Conservation (phyloP, 2,797 vertebrate genomes). For the Enteromius thamalakanensis region DNA sequence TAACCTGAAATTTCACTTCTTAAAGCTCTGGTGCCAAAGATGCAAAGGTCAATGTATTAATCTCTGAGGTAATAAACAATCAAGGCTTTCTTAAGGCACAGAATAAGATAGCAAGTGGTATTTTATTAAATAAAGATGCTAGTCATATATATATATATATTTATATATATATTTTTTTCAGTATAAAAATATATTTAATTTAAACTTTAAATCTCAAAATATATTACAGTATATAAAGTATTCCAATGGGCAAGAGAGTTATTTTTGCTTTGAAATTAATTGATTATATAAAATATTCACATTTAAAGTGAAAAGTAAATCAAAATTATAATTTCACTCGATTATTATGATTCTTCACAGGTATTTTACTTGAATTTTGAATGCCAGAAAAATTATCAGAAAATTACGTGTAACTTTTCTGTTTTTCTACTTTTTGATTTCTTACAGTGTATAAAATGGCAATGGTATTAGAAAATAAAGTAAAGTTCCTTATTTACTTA, state of each 20-base stretch:
- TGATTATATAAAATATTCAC: neutral
- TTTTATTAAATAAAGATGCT: neutral
- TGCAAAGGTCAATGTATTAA: neutral
- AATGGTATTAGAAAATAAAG: neutral
- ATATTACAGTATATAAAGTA: neutral
- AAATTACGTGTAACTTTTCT: neutral
- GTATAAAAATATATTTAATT: neutral
- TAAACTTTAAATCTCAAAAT: neutral
- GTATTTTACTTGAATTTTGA: neutral
- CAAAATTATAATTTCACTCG: neutral
- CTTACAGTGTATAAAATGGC: neutral
- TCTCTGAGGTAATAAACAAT: neutral
- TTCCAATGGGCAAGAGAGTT: neutral
- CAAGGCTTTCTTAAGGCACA: neutral
- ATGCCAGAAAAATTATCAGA: neutral
- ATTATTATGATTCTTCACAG: neutral
- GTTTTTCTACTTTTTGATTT: neutral
- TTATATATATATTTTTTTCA: neutral
- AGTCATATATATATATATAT: neutral
- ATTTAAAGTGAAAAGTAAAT: neutral
- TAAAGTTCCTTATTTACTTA: neutral
- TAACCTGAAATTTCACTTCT: slow-evolving; percentile 11
- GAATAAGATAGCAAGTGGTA: neutral
- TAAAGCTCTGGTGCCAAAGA: neutral
- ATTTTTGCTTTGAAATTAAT: neutral